Evolutionary conservation across 2,888 invertebrate genomes (phyloP).

Genomic region (Xylota sylvarum): DNA sequence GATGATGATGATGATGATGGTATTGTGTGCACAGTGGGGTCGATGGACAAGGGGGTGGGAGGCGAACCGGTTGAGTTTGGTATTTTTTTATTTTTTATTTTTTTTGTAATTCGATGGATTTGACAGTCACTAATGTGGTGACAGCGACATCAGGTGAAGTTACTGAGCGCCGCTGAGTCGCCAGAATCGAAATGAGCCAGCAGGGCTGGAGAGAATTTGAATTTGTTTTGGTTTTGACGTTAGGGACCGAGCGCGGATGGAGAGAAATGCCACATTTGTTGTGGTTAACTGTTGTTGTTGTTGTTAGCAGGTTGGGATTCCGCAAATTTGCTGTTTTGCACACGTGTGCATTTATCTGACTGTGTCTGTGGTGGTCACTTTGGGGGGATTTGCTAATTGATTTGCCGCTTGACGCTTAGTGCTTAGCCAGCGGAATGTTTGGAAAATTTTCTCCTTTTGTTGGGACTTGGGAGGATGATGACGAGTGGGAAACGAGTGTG

Average conservation of each 20-base stretch:
- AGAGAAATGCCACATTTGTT: constrained; percentile 61
- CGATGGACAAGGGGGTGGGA: constrained; percentile 11
- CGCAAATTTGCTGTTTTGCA: constrained; percentile 22
- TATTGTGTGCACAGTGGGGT: constrained; percentile 27
- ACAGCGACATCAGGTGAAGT: constrained; percentile 58
- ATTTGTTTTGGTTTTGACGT: constrained; percentile 29
- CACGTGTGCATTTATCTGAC: constrained; percentile 16
- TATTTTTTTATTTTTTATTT: constrained; percentile 36
- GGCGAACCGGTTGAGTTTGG: constrained; percentile 54
- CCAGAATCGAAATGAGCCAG: constrained; percentile 32
- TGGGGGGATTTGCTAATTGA: constrained; percentile 56
- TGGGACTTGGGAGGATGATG: constrained; percentile 7
- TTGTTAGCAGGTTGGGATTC: constrained; percentile 38
- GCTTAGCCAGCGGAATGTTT: constrained; percentile 13
- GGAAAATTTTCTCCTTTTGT: constrained; percentile 31
- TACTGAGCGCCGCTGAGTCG: constrained; percentile 20
- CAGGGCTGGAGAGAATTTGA: constrained; percentile 24
- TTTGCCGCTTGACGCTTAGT: constrained; percentile 28
- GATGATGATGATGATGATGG: not conserved
- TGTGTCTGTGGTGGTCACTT: constrained; percentile 40
- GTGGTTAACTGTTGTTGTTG: constrained; percentile 60
- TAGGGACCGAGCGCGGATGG: constrained; percentile 20
- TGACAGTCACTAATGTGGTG: constrained; percentile 50
- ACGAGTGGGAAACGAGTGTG: constrained; percentile 6
- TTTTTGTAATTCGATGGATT: constrained; percentile 24